Base-by-base conservation (phyloP, 2,113 vertebrate species). In the Aphyosemion australe region DNA sequence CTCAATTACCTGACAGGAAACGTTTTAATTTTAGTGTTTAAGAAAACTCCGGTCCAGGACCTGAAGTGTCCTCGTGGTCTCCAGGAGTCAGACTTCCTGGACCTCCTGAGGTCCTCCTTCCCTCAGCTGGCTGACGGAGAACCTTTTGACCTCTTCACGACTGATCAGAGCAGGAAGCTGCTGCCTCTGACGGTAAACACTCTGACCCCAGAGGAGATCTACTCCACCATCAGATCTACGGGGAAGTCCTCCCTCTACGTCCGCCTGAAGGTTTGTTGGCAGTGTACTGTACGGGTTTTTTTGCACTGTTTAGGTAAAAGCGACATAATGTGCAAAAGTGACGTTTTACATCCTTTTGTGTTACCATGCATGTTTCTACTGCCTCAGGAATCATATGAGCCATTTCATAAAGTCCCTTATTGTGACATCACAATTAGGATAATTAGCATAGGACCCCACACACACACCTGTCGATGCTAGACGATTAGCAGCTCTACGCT, bases 201-300 rank as follows among this genome's bases (percentile, higher is more conserved):
- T 0, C 11, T 73, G 60, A 73, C 65, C 0, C 68, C 78, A 0
- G 61, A 70, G 8, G 69, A 79, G 14, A 58, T 82, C 65, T 20
- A 21, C 47, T 67, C 46, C 15, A 60, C 0, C 58, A 39, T 20
- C 8, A 65, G 16, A 37, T 18, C 45, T 43, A 32, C 19, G 2
- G 37, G 42, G 6, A 66, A 53, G 18, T 13, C 54, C 1, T 16
- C 39, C 8, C 51, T 85, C 20, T 85, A 82, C 76, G 2, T 85
- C 63, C 20, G 49, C 14, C 3, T 32, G 13, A 50, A 59, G 65
- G 65, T 68, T 12, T 1, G 10, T 13, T 11, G 41, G 12, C n/a
- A n/a, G n/a, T n/a, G n/a, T n/a, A n/a, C n/a, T n/a, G n/a, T n/a
- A n/a, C n/a, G n/a, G n/a, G n/a, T n/a, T n/a, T n/a, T n/a, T n/a